Base-by-base conservation (phyloP, 2,888 invertebrate genomes). In the Girardia tigrina region DNA sequence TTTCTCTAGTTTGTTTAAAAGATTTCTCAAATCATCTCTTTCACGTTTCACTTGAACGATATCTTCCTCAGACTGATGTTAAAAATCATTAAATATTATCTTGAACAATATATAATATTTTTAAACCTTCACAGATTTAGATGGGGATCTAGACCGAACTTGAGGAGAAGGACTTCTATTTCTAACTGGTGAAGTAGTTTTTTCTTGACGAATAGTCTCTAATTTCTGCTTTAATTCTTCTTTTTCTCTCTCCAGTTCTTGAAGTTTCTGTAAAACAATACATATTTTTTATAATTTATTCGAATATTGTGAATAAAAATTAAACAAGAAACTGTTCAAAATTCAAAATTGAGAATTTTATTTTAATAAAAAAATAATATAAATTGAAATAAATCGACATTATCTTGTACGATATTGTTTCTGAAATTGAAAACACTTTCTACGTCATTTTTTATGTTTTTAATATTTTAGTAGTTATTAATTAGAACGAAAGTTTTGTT, bases 1-100 rank as follows among this genome's bases (percentile, higher is more conserved):
- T 2, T 42, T 27, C 26, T 74, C 74, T 28, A 74, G 26, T 26
- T 74, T 74, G 69, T 74, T 72, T 27, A 74, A 42, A 26, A 74
- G 69, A 26, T 56, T 28, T 72, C 71, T 29, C 1, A 74, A 72
- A 26, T 74, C 74, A 42, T 74, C 74, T 28, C 74, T 29, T 20
- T 74, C 74, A 23, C 74, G 74, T 12, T 42, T 29, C 20, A 74
- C 23, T 72, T 71, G 36, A 14, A 27, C 74, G 1, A 28, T 12
- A n/a, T 74, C 74, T 16, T 36, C 36, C 12, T 36, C 36, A 12
- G 36, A 36, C 36, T 36, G 16, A 36, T 16, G 16, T 36, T 36
- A 36, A 36, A 12, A 12, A 12, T 36, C 16, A 36, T 12, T 16
- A 36, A 12, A 36, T 36, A 12, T 36, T 16, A 36, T 36, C 12